phyloP scores from a whole-genome alignment of 2,888 invertebrate species.

The Harmothoe impar region DNA sequence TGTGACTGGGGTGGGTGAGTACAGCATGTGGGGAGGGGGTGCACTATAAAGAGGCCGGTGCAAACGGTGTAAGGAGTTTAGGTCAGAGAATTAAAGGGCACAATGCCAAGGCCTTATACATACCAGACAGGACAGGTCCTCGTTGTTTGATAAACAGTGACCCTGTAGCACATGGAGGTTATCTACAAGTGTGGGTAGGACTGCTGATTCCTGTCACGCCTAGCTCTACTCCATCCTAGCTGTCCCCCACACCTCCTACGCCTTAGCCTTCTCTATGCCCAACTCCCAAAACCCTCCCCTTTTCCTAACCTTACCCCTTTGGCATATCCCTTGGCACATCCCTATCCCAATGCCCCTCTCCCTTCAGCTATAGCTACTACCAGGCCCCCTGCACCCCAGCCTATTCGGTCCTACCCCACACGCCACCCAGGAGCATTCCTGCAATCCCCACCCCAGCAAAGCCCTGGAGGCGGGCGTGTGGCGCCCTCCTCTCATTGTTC shows the following conservation, averaged over 20 bases:
- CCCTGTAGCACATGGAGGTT: too few relatives aligned
- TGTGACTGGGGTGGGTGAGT: neutral
- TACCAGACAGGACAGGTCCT: too few relatives aligned
- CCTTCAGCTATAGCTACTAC: neutral
- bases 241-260: too few relatives aligned
- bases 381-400: neutral
- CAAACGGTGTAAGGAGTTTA: neutral
- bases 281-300: too few relatives aligned
- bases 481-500: slow-evolving; percentile 49
- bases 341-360: neutral
- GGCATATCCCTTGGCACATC: neutral
- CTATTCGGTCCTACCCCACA: neutral
- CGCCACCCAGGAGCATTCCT: neutral
- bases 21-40: neutral
- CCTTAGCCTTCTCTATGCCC: too few relatives aligned
- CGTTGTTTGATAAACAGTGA: too few relatives aligned
- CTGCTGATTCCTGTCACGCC: too few relatives aligned
- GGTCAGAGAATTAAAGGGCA: neutral
- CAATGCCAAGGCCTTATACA: neutral
- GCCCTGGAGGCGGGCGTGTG: neutral
- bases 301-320: neutral
- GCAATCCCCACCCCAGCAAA: neutral
- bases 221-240: too few relatives aligned
- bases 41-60: neutral
- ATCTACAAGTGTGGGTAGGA: too few relatives aligned